Conservation (phyloP, 2,113 vertebrate genomes). For the Amphiprion percula region DNA sequence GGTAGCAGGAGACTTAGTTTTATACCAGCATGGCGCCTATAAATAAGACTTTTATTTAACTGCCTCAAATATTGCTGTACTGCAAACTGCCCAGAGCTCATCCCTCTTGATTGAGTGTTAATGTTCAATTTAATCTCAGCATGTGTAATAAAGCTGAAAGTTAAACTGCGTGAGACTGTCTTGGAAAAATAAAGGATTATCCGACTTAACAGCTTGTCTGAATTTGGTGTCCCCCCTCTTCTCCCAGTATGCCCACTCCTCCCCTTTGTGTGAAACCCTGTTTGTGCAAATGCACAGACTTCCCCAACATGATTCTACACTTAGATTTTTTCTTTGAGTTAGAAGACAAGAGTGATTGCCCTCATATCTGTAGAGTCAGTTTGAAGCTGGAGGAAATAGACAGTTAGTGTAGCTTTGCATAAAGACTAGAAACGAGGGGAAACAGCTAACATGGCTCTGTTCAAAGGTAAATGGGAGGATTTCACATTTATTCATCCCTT, state of each 20-base stretch:
- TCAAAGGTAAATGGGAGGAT: too few relatives aligned
- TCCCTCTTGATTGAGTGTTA: conserved; percentile 8
- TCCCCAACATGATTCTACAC: too few relatives aligned
- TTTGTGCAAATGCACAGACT: too few relatives aligned
- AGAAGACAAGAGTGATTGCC: too few relatives aligned
- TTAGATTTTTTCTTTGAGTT: too few relatives aligned
- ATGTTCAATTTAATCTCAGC: not conserved
- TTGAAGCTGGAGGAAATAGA: too few relatives aligned
- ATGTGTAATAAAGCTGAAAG: not conserved
- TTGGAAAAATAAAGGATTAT: not conserved
- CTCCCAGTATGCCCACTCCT: not conserved
- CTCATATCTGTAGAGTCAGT: too few relatives aligned
- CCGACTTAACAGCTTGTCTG: not conserved
- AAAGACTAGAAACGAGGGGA: too few relatives aligned
- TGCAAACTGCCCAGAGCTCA: not conserved
- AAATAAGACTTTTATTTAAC: conserved; percentile 10
- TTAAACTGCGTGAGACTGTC: not conserved
- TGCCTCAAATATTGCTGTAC: not conserved
- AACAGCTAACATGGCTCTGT: too few relatives aligned
- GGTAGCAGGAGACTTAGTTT: not conserved
- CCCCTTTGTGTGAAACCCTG: too few relatives aligned
- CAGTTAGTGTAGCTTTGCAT: too few relatives aligned
- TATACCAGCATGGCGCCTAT: not conserved
- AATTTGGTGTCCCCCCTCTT: not conserved
- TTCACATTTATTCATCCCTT: too few relatives aligned